Percentiles rank a stretch among this genome's conserved stretches.
phyloP scores from a whole-genome alignment of 2,888 invertebrate species.

The Agrotis clavis region DNA sequence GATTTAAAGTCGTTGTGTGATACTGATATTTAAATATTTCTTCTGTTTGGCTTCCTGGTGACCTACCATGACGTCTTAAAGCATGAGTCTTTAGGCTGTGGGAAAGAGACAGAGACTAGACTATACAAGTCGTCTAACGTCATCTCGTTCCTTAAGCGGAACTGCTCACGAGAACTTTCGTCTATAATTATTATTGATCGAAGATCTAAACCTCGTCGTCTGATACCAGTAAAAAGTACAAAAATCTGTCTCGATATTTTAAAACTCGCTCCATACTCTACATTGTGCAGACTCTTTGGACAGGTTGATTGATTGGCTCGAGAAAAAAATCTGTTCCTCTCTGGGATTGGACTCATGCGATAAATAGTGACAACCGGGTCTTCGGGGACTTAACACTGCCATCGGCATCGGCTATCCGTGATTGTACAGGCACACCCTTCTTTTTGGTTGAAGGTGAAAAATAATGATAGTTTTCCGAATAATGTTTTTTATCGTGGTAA shows the following conservation, averaged over 20 bases:
- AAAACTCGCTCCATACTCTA: conserved; percentile 3
- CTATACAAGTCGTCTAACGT: too few species aligned
- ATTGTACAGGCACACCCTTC: not conserved
- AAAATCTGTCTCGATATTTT: conserved; percentile 6
- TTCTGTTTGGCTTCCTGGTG: too few species aligned
- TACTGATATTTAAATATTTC: too few species aligned
- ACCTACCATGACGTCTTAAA: too few species aligned
- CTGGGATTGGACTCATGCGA: conserved; percentile 16
- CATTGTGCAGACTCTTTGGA: conserved; percentile 7
- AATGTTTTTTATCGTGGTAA: too few species aligned
- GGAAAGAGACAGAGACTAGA: too few species aligned
- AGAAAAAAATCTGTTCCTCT: conserved; percentile 43
- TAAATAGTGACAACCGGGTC: conserved; percentile 30
- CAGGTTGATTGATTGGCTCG: conserved; percentile 48
- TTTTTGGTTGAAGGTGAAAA: not conserved
- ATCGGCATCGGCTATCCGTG: not conserved
- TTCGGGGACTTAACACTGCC: conserved; percentile 22
- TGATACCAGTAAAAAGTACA: not conserved
- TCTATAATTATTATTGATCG: too few species aligned
- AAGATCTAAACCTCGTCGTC: not conserved
- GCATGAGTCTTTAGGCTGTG: too few species aligned
- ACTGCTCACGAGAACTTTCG: too few species aligned
- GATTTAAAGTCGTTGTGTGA: too few species aligned
- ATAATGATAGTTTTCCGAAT: too few species aligned
- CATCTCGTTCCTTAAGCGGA: too few species aligned